Base-by-base conservation (phyloP, 2,888 invertebrate species). In the Caradrina kadenii region DNA sequence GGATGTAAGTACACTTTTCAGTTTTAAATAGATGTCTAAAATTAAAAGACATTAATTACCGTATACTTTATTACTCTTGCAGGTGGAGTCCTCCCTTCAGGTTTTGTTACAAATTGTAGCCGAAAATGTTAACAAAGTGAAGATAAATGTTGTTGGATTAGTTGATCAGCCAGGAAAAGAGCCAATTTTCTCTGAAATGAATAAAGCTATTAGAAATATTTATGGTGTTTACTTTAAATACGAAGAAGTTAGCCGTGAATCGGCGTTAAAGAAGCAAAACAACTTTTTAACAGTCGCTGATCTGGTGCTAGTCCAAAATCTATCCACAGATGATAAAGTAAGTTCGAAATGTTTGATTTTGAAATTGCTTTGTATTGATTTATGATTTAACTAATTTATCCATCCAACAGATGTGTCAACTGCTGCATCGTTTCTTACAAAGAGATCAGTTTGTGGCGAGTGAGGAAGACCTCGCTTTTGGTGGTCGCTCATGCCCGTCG, bases 61-160 rank as follows among this genome's bases (percentile, higher is more conserved):
- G 31, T 31, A 8, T 35, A 35, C 8, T 35, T 35, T 11, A 15
- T 8, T 49, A 8, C 2, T 2, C 22, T n/a, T 58, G 17, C 64
- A 86, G 86, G 56, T 62, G 21, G 71, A 64, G 6, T 53, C 80
- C 15, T 80, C 85, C 11, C 49, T 85, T 35, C 72, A 76, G 72
- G 67, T 82, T 54, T 83, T 76, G 53, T 54, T 83, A 4, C 87
- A 87, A 85, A 85, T 85, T 7, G 81, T 87, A 15, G 80, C 78
- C 17, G 86, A 87, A 74, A 88, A 87, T 69, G 39, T 82, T 5
- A 80, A 78, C 26, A 85, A 81, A 45, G 61, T 67, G 31, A 31
- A 21, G 10, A 60, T 86, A 19, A 81, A 77, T 5, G 64, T 83
- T 11, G 58, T 84, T 63, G 81, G 75, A 45, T 68, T 87, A 42